phyloP scores from a whole-genome alignment of 2,888 invertebrate species.

The Argyresthia goedartella region DNA sequence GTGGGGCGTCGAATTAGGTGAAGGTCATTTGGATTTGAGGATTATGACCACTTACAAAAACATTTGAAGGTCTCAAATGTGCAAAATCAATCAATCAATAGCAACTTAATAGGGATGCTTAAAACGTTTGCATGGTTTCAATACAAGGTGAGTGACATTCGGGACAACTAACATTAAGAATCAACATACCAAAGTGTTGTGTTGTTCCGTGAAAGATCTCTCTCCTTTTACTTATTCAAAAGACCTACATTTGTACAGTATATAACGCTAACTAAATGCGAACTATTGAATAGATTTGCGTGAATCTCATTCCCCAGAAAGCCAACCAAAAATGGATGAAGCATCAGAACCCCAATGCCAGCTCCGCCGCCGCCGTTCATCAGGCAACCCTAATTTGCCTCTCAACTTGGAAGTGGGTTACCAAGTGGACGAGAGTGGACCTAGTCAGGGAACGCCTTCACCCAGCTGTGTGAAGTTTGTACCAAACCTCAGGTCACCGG shows the following conservation, averaged over 20 bases:
- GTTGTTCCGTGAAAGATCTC: neutral
- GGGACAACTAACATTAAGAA: neutral
- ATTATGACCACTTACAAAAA: too few species aligned
- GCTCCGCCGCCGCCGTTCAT: conserved; percentile 46
- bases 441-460: conserved; percentile 49
- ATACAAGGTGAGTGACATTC: too few species aligned
- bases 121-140: too few species aligned
- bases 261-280: neutral
- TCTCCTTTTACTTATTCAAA: neutral
- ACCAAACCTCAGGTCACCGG: conserved; percentile 23
- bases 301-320: neutral
- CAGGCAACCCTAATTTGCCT: conserved; percentile 42
- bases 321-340: conserved; percentile 30
- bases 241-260: neutral
- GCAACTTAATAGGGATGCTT: too few species aligned
- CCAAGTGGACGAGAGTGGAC: conserved; percentile 40
- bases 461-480: conserved; percentile 42
- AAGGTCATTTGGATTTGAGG: too few species aligned
- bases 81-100: too few species aligned
- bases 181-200: neutral
- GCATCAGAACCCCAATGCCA: conserved; percentile 34
- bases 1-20: too few species aligned
- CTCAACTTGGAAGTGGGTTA: conserved; percentile 47
- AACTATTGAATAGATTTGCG: neutral
- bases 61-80: too few species aligned